Base-by-base conservation (phyloP, 2,113 vertebrate genomes). In the Gila orcuttii region DNA sequence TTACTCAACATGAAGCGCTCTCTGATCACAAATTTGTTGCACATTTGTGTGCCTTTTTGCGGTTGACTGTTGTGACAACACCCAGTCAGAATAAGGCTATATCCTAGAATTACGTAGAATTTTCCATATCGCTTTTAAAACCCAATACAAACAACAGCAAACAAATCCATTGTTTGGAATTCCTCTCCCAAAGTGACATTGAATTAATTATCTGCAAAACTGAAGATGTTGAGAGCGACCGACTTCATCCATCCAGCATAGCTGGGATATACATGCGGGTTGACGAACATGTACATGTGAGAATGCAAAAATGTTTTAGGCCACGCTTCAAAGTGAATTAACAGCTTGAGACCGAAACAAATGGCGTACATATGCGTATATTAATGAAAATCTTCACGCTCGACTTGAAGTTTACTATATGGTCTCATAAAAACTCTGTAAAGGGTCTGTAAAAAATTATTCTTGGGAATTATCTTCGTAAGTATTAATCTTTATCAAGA, bases 111-210 rank as follows among this genome's bases (percentile, higher is more conserved):
- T 52, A 83, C 19, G 82, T 79, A 1, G 9, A 57, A 75, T 60
- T 73, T 86, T 74, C 81, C 85, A 86, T 86, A 73, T 83, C 15
- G 1, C 57, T 62, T 82, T 76, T 62, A 84, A 39, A 80, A 39
- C 68, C 66, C 59, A 62, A 47, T 57, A 81, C 68, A 39, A 82
- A 85, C 68, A 23, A 47, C 21, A 33, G 59, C 66, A 71, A 81
- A 85, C 82, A 78, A 77, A 80, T 84, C 62, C 75, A 86, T 79
- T 88, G 83, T 84, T 90, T 86, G 31, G 73, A 60, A 83, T 83
- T 88, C 69, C 79, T 82, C 57, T 47, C 23, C 13, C 36, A 66
- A 83, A 59, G 36, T 82, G 74, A 80, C 47, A 82, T 78, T 86
- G 79, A 86, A 62, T 33, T 74, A 68, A 86, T 86, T 86, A 59